A percentile compares a stretch with the other conserved stretches of the same genome.
Evolutionary conservation across 2,113 vertebrate species (phyloP).

Genomic region (Pseudopipra pipra): DNA sequence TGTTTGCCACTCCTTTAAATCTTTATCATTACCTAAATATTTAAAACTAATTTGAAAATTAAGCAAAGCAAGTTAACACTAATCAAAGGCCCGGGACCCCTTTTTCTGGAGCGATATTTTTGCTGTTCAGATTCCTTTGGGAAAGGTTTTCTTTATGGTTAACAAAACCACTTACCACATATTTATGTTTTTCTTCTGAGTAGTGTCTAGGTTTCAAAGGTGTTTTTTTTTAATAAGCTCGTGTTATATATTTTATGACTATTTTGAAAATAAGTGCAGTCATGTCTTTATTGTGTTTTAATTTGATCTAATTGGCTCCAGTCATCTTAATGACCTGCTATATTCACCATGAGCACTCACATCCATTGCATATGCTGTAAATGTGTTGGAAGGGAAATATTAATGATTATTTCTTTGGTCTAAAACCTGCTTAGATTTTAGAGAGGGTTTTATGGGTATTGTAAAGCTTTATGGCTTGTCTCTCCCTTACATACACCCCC

Average conservation of each 20-base stretch:
- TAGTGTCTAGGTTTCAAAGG: not conserved
- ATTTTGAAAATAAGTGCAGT: conserved; percentile 24
- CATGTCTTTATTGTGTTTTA: conserved; percentile 34
- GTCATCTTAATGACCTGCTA: not conserved
- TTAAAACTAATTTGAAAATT: not conserved
- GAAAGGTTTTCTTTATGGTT: not conserved
- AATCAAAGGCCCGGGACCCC: not conserved
- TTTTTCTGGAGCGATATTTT: not conserved
- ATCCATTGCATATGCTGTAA: not conserved
- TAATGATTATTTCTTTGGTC: conserved; percentile 17
- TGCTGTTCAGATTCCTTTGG: not conserved
- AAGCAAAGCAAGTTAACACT: not conserved
- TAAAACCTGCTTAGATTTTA: conserved; percentile 20
- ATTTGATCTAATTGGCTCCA: conserved; percentile 9
- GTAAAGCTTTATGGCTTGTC: conserved; percentile 54
- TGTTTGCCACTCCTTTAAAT: not conserved
- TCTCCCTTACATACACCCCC: not conserved
- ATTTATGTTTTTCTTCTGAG: not conserved
- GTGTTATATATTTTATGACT: not conserved
- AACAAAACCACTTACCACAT: not conserved
- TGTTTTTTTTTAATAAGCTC: not conserved
- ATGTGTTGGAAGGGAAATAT: conserved; percentile 43
- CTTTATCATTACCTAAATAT: not conserved
- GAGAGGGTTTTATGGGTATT: conserved; percentile 38
- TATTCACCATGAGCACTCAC: not conserved